Conservation (phyloP, 2,797 vertebrate species). For the Channa striata region DNA sequence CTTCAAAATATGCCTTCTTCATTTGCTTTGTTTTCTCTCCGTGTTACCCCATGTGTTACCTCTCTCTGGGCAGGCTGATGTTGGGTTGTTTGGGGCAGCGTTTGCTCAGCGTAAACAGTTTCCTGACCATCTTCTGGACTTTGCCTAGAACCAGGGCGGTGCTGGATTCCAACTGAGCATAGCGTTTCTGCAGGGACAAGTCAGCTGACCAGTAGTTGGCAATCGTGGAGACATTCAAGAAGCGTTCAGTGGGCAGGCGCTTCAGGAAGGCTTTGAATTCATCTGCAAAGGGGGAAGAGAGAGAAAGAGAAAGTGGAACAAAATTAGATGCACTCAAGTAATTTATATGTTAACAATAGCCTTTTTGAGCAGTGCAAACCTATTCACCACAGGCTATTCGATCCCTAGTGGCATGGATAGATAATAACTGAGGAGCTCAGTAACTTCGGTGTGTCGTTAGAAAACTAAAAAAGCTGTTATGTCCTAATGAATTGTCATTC, state of each 20-base stretch:
- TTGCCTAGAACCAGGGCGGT: constrained; percentile 89
- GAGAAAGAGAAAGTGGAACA: constrained; percentile 7
- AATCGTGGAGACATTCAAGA: constrained; percentile 91
- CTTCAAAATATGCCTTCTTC: constrained; percentile 17
- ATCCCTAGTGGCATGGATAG: constrained; percentile 20
- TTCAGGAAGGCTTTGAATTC: constrained; percentile 95
- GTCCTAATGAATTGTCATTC: constrained; percentile 59
- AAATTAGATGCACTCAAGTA: constrained; percentile 13
- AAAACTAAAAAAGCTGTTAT: constrained; percentile 52
- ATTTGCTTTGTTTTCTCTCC: constrained; percentile 22
- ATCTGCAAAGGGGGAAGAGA: constrained; percentile 76
- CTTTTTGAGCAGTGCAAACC: constrained; percentile 16
- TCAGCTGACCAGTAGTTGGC: constrained; percentile 93
- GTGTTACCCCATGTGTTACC: constrained; percentile 78
- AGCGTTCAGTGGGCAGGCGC: constrained; percentile 90
- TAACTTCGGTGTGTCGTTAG: constrained; percentile 40
- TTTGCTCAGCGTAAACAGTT: constrained; percentile 96
- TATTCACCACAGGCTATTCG: constrained; percentile 24
- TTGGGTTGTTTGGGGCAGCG: constrained; percentile 92
- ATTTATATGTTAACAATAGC: constrained; percentile 22
- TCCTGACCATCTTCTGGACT: constrained; percentile 90
- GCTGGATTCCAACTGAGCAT: constrained; percentile 89
- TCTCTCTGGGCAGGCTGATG: constrained; percentile 93
- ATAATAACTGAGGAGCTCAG: constrained; percentile 42
- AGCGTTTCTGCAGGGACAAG: constrained; percentile 90